Conservation (phyloP, 2,797 vertebrate species). For the Onychomys arenicola region DNA sequence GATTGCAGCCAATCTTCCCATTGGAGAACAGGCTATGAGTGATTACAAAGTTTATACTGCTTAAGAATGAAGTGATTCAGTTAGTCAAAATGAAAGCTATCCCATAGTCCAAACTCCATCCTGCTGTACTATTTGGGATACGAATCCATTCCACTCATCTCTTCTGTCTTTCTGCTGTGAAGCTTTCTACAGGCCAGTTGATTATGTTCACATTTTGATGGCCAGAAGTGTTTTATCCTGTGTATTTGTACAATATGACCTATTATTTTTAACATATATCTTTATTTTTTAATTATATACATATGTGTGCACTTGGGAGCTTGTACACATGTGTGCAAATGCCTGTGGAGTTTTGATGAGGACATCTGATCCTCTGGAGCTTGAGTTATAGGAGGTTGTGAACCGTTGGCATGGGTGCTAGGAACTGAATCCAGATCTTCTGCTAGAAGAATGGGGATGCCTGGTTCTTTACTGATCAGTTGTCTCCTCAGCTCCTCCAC, state of each 20-base stretch:
- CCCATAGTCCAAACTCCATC: neutral
- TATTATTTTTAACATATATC: neutral
- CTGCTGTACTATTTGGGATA: neutral
- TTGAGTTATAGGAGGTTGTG: neutral
- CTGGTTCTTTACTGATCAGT: neutral
- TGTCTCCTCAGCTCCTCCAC: neutral
- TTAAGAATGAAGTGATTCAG: neutral
- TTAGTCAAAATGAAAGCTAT: constrained; percentile 8
- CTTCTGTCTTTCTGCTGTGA: neutral
- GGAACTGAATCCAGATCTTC: too few relatives aligned
- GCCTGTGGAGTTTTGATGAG: neutral
- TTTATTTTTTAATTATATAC: neutral
- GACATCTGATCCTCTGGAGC: neutral
- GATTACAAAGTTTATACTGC: neutral
- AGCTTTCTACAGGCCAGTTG: neutral
- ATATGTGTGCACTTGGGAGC: neutral
- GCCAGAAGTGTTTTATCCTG: neutral
- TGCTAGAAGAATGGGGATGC: neutral
- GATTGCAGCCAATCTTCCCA: constrained; percentile 4
- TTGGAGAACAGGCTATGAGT: neutral
- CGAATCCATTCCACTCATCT: neutral
- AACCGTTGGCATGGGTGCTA: neutral
- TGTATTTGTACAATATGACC: neutral
- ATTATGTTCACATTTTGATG: neutral
- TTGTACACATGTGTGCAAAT: neutral